phyloP scores from a whole-genome alignment of 2,797 vertebrate species.

The Tarsius wallacei region DNA sequence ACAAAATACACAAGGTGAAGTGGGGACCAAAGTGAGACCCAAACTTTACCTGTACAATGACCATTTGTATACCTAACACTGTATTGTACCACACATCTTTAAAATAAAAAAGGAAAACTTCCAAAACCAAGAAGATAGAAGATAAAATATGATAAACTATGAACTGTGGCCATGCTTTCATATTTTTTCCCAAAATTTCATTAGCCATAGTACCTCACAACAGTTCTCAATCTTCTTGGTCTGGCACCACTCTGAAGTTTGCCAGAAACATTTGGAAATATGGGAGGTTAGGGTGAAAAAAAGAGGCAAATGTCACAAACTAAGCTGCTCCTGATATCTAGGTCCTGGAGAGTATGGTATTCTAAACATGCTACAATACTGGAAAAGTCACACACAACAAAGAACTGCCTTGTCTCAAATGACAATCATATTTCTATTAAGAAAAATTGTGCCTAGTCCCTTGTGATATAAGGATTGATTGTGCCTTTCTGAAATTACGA shows the following conservation, averaged over 20 bases:
- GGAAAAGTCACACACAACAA: neutral
- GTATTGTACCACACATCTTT: no score
- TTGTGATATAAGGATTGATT: neutral
- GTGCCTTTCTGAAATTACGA: conserved; percentile 21
- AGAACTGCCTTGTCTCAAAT: neutral
- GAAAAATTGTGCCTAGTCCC: neutral
- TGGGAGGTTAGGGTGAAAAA: neutral
- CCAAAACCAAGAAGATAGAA: no score
- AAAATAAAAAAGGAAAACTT: no score
- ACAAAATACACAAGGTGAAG: no score
- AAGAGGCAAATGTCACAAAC: neutral
- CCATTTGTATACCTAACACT: no score
- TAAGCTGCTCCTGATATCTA: neutral
- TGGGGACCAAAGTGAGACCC: no score
- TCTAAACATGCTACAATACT: neutral
- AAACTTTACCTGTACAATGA: no score
- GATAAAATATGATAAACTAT: neutral
- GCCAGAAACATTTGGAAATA: neutral
- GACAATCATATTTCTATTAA: neutral
- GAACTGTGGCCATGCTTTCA: neutral
- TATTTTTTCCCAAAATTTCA: neutral
- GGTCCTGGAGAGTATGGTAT: neutral
- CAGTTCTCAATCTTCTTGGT: neutral
- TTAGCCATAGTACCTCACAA: neutral
- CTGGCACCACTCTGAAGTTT: neutral